phyloP scores from a whole-genome alignment of 2,797 vertebrate genomes.

The Darevskia mixta region DNA sequence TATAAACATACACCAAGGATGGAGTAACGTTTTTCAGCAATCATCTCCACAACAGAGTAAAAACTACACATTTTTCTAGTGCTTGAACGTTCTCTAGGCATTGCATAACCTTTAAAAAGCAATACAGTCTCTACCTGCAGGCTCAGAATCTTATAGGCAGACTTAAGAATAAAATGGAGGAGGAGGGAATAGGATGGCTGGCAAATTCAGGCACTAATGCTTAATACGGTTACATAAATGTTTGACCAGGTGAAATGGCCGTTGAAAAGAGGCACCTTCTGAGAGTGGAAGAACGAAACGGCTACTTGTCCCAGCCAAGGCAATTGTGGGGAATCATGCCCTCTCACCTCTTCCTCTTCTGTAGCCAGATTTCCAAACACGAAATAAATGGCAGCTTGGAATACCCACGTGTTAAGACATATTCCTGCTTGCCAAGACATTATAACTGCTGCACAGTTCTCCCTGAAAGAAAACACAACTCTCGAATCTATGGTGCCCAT shows the following conservation, averaged over 20 bases:
- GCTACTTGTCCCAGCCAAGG: background rate
- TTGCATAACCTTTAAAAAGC: background rate
- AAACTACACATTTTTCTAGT: background rate
- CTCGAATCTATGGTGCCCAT: background rate
- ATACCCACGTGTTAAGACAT: background rate
- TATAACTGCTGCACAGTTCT: background rate
- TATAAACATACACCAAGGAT: too few species aligned
- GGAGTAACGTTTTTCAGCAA: background rate
- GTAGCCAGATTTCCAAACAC: background rate
- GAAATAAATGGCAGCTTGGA: background rate
- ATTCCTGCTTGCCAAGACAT: background rate
- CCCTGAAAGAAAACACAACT: background rate
- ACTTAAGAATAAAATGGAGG: background rate
- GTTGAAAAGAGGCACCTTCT: background rate
- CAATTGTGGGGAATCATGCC: background rate
- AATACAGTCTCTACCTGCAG: background rate
- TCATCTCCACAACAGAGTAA: background rate
- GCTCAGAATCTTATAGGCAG: background rate
- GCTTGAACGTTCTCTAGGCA: background rate
- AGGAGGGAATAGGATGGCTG: background rate
- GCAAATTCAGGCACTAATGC: background rate
- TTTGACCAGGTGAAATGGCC: background rate
- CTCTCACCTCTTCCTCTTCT: background rate
- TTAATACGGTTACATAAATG: background rate
- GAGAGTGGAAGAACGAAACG: background rate